phyloP scores from a whole-genome alignment of 2,888 invertebrate species.

The Lomographa bimaculata region DNA sequence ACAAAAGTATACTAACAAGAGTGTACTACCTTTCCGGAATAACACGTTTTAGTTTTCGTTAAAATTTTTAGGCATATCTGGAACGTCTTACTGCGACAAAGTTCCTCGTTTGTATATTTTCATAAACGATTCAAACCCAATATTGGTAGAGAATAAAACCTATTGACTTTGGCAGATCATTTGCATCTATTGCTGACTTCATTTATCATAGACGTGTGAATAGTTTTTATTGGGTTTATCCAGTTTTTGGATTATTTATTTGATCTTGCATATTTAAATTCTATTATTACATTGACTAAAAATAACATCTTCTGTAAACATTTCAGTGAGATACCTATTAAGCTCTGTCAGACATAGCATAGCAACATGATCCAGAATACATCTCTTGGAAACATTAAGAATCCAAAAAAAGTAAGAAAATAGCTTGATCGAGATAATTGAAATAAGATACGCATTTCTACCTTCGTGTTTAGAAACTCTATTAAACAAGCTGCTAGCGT shows the following conservation, averaged over 20 bases:
- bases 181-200: slow-evolving; percentile 18
- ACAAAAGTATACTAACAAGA: slow-evolving; percentile 1
- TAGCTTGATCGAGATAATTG: too few relatives aligned
- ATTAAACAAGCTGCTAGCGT: too few relatives aligned
- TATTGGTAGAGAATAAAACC: slow-evolving; percentile 21
- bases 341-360: too few relatives aligned
- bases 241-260: slow-evolving; percentile 2
- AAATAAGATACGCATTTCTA: too few relatives aligned
- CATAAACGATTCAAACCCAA: slow-evolving; percentile 15
- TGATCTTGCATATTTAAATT: too few relatives aligned
- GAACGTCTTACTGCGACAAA: slow-evolving; percentile 1
- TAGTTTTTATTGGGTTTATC: slow-evolving; percentile 5
- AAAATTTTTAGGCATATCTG: neutral
- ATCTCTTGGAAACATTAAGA: too few relatives aligned
- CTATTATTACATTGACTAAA: too few relatives aligned
- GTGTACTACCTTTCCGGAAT: slow-evolving; percentile 8
- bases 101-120: slow-evolving; percentile 4
- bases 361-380: too few relatives aligned
- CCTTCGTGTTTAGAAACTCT: too few relatives aligned
- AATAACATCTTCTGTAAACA: too few relatives aligned
- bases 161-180: slow-evolving; percentile 23
- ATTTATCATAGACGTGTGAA: slow-evolving; percentile 20
- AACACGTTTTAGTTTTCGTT: neutral
- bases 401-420: too few relatives aligned
- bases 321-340: too few relatives aligned